A percentile compares a stretch with the other conserved stretches of the same genome.
These are phyloP conservation scores for Epizoanthus rinbou DNA, from an alignment of 92 coral and sea anemone species.

Conservation along the genomic window DNA sequence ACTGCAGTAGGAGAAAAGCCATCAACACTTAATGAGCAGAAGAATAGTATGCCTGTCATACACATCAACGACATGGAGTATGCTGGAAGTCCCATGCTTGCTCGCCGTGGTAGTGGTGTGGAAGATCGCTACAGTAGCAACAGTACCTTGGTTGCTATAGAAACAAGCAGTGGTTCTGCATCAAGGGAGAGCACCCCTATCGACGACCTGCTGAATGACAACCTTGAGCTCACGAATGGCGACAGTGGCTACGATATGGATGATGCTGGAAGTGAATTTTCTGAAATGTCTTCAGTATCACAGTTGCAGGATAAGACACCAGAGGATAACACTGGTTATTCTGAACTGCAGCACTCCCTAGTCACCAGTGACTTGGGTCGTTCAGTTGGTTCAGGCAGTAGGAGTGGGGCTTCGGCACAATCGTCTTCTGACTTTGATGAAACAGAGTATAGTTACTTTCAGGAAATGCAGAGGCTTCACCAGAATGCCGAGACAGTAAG, in stretches of 20 bases:
- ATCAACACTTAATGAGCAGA: neutral
- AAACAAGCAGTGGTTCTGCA: constrained; percentile 50
- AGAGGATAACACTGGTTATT: neutral
- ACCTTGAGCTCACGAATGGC: constrained; percentile 15
- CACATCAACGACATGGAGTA: constrained; percentile 61
- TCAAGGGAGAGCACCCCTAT: constrained; percentile 40
- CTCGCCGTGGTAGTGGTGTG: constrained; percentile 52
- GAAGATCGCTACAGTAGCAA: constrained; percentile 75
- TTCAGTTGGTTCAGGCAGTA: constrained; percentile 68
- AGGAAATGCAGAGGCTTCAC: constrained; percentile 77
- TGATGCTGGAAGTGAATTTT: constrained; percentile 69
- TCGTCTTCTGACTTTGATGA: constrained; percentile 70
- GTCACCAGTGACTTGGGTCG: constrained; percentile 68
- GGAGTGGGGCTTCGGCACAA: constrained; percentile 21
- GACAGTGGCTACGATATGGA: constrained; percentile 88
- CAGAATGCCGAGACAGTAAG: constrained; percentile 67
- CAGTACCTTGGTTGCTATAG: constrained; percentile 71
- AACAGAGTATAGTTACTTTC: constrained; percentile 78
- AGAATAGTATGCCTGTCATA: constrained; percentile 35
- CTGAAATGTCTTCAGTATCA: constrained; percentile 54
- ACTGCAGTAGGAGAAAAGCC: neutral
- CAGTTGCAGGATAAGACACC: constrained; percentile 35
- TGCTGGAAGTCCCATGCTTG: constrained; percentile 43
- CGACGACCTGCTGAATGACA: constrained; percentile 16
- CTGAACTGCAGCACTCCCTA: neutral